Base-by-base conservation (phyloP, 2,888 invertebrate species). In the Papilio gigon region DNA sequence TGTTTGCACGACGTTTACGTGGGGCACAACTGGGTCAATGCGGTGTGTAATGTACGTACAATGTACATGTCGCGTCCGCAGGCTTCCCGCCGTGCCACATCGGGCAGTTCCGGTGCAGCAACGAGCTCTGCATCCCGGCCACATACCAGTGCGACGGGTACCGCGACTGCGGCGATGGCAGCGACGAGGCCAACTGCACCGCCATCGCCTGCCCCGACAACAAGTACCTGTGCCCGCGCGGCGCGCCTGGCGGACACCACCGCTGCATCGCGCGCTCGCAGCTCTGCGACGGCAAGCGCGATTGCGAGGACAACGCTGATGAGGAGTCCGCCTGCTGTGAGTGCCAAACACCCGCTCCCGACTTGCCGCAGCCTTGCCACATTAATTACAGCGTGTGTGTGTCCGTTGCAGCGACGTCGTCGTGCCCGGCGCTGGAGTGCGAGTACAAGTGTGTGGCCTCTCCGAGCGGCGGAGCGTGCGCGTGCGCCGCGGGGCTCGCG, bases 401-500 rank as follows among this genome's bases (percentile, higher is more conserved):
- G 27, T 53, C 9, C n/a, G n/a, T 86, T 88, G 14, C 84, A 97
- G 98, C 98, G 3, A 95, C 93, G 71, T 92, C 94, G 62, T 95
- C 96, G 50, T 99, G 99, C 83, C 95, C 95, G 0, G 94, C 95
- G 2, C 88, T 99, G 70, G 95, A 95, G 72, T 99, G 99, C 87
- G 96, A 97, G 82, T 95, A 97, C 90, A 96, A 95, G 81, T 99
- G 99, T 88, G 96, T 96, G 75, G 95, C 97, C 42, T 98, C 98
- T 0, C 94, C 97, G 8, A 94, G 94, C 6, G 98, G 98, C 60
- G 98, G 98, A 44, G 94, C 95, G 62, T 99, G 99, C 88, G 95
- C 95, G 71, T 99, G 99, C 89, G 95, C 95, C 0, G 93, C 95
- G 27, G 99, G 99, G 0, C 95, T 96, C 79, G 93, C 95, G 77